Percentiles rank a stretch among this genome's conserved stretches.
These are phyloP conservation scores for Urocolius indicus DNA, from an alignment of 2,113 vertebrate genomes.

Conservation along the genomic window DNA sequence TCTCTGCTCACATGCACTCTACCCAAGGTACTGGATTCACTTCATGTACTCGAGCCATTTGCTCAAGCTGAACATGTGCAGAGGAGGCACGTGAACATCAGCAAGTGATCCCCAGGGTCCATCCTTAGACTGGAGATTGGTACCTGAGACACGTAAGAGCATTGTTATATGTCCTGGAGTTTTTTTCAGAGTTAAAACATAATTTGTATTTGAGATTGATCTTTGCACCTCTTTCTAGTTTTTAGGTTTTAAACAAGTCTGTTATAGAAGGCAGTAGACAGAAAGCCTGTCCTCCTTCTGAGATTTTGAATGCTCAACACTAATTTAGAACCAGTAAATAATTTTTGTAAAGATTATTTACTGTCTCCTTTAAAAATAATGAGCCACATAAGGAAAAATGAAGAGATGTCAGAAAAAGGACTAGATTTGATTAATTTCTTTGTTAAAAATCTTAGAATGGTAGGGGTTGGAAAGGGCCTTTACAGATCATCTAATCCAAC, in stretches of 20 bases:
- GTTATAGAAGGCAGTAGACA: not conserved
- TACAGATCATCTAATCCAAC: too few species aligned
- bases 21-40: not conserved
- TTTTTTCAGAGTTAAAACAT: not conserved
- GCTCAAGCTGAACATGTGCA: not conserved
- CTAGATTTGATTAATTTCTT: not conserved
- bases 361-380: not conserved
- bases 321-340: not conserved
- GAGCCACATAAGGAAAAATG: not conserved
- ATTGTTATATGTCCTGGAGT: not conserved
- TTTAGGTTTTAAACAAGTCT: not conserved
- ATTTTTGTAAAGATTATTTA: not conserved
- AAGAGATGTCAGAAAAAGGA: not conserved
- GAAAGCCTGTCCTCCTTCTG: not conserved
- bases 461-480: too few species aligned
- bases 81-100: accelerated
- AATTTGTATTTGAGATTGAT: not conserved
- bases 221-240: not conserved
- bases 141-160: not conserved
- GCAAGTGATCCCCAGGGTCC: accelerated
- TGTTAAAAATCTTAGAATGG: not conserved
- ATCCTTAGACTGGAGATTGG: not conserved
- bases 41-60: not conserved
- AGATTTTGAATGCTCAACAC: not conserved
- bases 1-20: accelerated